Conservation (phyloP, 2,888 invertebrate species). For the Tenodera sinensis region DNA sequence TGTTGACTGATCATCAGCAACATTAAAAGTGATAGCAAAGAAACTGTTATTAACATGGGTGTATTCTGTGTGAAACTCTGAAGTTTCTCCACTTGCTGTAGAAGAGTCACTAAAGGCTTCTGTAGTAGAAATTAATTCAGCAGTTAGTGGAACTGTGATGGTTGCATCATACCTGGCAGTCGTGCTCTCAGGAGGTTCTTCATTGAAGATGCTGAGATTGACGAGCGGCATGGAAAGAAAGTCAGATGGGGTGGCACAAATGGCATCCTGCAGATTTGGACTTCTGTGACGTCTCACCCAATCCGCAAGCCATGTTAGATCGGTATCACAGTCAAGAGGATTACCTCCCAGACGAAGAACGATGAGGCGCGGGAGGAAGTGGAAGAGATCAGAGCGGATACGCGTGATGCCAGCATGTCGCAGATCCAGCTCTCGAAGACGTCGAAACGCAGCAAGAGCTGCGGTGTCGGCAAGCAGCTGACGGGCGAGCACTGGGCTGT, state of each 20-base stretch:
- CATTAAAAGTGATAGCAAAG: background rate
- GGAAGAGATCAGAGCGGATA: slow-evolving; percentile 64
- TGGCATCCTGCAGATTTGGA: slow-evolving; percentile 36
- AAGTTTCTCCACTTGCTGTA: background rate
- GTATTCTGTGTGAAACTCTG: background rate
- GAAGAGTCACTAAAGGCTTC: background rate
- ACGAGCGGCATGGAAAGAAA: slow-evolving; percentile 38
- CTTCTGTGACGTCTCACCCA: slow-evolving; percentile 60
- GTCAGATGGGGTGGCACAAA: slow-evolving; percentile 46
- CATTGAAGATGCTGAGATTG: slow-evolving; percentile 34
- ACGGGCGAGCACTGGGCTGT: slow-evolving; percentile 66
- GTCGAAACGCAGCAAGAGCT: slow-evolving; percentile 65
- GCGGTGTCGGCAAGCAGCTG: slow-evolving; percentile 69
- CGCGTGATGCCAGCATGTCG: slow-evolving; percentile 59
- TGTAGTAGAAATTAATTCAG: background rate
- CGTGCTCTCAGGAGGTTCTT: background rate
- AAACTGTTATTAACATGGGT: background rate
- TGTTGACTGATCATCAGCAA: background rate
- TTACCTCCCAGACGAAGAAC: slow-evolving; percentile 66
- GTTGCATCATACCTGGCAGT: background rate
- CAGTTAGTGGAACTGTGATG: background rate
- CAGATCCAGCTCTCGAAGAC: slow-evolving; percentile 67
- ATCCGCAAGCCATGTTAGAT: slow-evolving; percentile 59
- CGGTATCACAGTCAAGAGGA: slow-evolving; percentile 61
- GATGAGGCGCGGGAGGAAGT: slow-evolving; percentile 65